Conservation (phyloP, 1,140 invertebrate genomes). For the Planococcus citri region DNA sequence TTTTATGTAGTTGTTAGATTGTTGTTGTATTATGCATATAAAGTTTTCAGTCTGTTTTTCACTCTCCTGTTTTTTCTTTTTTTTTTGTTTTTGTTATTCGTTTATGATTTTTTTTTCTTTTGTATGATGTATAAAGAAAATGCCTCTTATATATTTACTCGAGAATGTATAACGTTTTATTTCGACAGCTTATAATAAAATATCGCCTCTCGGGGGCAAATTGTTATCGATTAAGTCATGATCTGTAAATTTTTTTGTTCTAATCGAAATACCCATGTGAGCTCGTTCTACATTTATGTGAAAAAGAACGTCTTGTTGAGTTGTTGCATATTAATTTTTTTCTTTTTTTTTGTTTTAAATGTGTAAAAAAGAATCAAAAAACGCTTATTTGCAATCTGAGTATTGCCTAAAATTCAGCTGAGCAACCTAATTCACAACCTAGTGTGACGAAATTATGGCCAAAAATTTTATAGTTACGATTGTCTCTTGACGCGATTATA, state of each 20-base stretch:
- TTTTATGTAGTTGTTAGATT: constrained; percentile 18
- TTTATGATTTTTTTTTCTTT: not conserved
- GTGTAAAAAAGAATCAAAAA: not conserved
- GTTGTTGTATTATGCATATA: not conserved
- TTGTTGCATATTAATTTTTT: too few species aligned
- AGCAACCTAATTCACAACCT: not conserved
- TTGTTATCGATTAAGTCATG: not conserved
- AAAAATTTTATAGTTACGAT: constrained; percentile 4
- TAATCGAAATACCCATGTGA: too few species aligned
- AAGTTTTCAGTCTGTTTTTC: constrained; percentile 13
- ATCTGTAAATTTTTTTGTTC: not conserved
- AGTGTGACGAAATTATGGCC: not conserved
- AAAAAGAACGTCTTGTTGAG: too few species aligned
- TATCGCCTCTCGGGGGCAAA: not conserved
- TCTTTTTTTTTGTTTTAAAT: not conserved
- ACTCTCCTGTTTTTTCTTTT: not conserved
- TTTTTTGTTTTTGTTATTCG: not conserved
- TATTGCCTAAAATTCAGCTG: not conserved
- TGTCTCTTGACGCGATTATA: not conserved
- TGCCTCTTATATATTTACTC: not conserved
- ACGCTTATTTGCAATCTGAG: not conserved
- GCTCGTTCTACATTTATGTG: too few species aligned
- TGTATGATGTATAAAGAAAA: not conserved
- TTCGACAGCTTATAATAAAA: not conserved
- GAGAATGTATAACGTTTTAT: not conserved